Conservation (phyloP, 2,113 vertebrate genomes). For the Laticauda colubrina region DNA sequence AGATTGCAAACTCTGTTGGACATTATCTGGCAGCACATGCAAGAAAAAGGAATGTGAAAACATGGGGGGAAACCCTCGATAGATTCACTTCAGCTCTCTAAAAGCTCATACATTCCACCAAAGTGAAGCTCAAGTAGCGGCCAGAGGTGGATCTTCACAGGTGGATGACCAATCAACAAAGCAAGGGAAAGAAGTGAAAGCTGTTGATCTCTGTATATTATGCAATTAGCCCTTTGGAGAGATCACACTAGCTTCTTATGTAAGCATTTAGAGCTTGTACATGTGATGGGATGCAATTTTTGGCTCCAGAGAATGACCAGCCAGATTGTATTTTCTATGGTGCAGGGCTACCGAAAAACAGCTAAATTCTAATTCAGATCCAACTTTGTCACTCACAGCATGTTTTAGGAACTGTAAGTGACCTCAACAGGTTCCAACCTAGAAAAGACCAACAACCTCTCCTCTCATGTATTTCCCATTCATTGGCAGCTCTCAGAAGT, state of each 20-base stretch:
- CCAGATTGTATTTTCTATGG: neutral
- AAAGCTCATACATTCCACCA: neutral
- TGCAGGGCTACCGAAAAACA: neutral
- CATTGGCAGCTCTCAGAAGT: neutral
- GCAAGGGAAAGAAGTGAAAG: conserved; percentile 27
- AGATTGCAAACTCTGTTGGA: neutral
- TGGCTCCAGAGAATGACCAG: neutral
- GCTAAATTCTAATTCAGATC: neutral
- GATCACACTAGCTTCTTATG: rapidly evolving
- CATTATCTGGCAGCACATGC: neutral
- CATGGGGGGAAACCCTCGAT: neutral
- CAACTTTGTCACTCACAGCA: neutral
- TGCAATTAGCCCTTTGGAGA: neutral
- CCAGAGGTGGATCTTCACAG: neutral
- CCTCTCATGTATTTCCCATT: neutral
- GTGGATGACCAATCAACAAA: neutral
- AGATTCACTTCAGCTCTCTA: neutral
- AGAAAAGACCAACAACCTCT: neutral
- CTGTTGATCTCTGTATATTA: neutral
- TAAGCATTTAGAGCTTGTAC: conserved; percentile 13
- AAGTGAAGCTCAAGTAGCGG: neutral
- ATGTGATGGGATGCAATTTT: rapidly evolving
- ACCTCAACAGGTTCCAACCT: neutral
- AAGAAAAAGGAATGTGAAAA: neutral
- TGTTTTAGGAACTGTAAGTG: neutral